Percentiles rank a stretch among this genome's conserved stretches.
These are phyloP conservation scores for Zaprionus obscuricornis DNA, from an alignment of 2,888 invertebrate genomes.

Conservation along the genomic window DNA sequence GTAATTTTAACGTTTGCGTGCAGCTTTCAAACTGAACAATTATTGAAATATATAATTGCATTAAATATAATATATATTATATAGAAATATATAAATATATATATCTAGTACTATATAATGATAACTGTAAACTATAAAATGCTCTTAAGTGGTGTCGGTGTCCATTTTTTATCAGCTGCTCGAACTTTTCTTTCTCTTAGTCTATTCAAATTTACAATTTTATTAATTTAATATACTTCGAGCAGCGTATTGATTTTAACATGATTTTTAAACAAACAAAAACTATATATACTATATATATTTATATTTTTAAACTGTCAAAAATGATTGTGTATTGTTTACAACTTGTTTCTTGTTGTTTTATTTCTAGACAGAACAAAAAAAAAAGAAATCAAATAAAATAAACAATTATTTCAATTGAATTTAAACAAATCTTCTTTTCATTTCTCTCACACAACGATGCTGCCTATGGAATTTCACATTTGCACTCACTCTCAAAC, in stretches of 20 bases:
- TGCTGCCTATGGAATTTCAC: too few relatives aligned
- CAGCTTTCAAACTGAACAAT: conserved; percentile 18
- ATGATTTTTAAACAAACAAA: conserved; percentile 21
- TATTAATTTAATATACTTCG: conserved; percentile 7
- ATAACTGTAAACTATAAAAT: conserved; percentile 12
- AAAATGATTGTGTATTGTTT: conserved; percentile 45
- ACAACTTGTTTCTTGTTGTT: conserved; percentile 60
- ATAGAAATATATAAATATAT: too few relatives aligned
- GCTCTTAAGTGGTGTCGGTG: conserved; percentile 71
- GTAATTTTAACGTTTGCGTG: conserved; percentile 26
- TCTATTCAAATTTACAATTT: conserved; percentile 8
- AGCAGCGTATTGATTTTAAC: conserved; percentile 54
- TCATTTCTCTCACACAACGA: too few relatives aligned
- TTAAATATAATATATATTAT: too few relatives aligned
- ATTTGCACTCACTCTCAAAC: too few relatives aligned
- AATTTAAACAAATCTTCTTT: not conserved
- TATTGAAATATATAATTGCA: too few relatives aligned
- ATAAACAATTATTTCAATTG: not conserved
- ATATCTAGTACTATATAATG: conserved; percentile 9
- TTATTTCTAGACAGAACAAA: conserved; percentile 44
- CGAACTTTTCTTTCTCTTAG: not conserved
- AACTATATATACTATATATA: conserved; percentile 10
- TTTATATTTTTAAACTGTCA: conserved; percentile 43
- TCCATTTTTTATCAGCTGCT: conserved; percentile 53
- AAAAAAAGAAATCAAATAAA: conserved; percentile 37